A percentile compares a stretch with the other conserved stretches of the same genome.
These are phyloP conservation scores for Lymantria monacha DNA, from an alignment of 2,888 invertebrate genomes.

Conservation along the genomic window DNA sequence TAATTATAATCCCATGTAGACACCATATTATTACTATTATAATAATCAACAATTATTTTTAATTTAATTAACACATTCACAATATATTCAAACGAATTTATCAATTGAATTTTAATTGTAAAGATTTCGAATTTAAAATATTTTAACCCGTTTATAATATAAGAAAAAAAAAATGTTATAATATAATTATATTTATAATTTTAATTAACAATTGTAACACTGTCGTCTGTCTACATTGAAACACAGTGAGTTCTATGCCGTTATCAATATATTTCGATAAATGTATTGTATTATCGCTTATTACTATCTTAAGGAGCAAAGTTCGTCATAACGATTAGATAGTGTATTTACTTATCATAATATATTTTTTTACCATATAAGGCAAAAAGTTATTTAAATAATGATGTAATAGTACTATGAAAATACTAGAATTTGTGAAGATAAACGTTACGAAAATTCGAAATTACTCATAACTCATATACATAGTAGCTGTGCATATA, in stretches of 20 bases:
- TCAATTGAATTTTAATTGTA: too few relatives aligned
- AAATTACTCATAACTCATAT: too few relatives aligned
- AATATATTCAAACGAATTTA: neutral
- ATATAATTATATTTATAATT: neutral
- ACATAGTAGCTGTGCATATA: too few relatives aligned
- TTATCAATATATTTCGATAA: conserved; percentile 20
- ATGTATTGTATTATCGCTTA: conserved; percentile 25
- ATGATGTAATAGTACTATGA: neutral
- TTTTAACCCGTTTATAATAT: neutral
- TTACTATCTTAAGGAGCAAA: conserved; percentile 31
- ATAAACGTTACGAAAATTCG: too few relatives aligned
- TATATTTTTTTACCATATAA: conserved; percentile 13
- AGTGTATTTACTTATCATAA: conserved; percentile 14
- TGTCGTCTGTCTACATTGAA: conserved; percentile 14
- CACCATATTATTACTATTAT: conserved; percentile 23
- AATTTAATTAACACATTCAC: neutral
- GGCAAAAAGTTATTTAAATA: conserved; percentile 2
- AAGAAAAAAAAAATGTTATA: neutral
- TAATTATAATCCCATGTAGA: conserved; percentile 31
- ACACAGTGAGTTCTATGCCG: conserved; percentile 23
- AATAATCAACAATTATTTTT: neutral
- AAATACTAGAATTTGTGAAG: neutral
- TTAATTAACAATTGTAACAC: conserved; percentile 7
- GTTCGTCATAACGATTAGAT: conserved; percentile 32
- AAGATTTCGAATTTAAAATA: too few relatives aligned